Conservation (phyloP, 2,797 vertebrate species). For the Chrysocyon brachyurus region DNA sequence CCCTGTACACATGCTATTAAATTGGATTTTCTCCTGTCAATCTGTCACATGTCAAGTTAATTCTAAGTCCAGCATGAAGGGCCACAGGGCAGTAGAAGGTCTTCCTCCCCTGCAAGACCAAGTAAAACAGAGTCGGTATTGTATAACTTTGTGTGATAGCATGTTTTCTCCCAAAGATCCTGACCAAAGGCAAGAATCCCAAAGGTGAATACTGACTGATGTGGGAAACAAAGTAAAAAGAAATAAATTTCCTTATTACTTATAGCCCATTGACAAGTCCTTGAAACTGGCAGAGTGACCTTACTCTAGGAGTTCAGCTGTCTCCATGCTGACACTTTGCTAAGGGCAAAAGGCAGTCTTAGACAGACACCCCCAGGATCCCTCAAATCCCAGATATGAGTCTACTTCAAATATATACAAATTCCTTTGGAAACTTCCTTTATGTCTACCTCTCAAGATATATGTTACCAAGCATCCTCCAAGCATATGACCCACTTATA, state of each 20-base stretch:
- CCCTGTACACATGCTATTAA: not conserved
- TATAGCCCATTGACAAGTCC: not conserved
- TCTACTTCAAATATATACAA: not conserved
- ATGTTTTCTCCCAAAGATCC: slow-evolving; percentile 37
- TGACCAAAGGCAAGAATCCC: not conserved
- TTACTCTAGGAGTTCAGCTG: not conserved
- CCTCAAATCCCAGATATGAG: not conserved
- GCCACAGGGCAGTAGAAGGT: not conserved
- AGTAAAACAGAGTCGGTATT: not conserved
- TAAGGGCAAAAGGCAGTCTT: not conserved
- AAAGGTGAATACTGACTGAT: not conserved
- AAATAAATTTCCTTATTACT: not conserved
- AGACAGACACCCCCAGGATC: not conserved
- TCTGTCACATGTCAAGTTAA: not conserved
- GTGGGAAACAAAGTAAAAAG: not conserved
- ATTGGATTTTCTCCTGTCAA: not conserved
- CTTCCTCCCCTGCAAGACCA: not conserved
- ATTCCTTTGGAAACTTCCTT: not conserved
- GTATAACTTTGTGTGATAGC: not conserved
- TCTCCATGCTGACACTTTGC: not conserved
- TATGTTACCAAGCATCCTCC: not conserved
- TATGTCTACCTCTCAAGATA: not conserved
- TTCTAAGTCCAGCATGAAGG: not conserved
- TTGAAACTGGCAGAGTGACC: not conserved
- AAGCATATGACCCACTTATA: not conserved